Conservation (phyloP, 2,888 invertebrate species). For the Noctuana brunneofusca region DNA sequence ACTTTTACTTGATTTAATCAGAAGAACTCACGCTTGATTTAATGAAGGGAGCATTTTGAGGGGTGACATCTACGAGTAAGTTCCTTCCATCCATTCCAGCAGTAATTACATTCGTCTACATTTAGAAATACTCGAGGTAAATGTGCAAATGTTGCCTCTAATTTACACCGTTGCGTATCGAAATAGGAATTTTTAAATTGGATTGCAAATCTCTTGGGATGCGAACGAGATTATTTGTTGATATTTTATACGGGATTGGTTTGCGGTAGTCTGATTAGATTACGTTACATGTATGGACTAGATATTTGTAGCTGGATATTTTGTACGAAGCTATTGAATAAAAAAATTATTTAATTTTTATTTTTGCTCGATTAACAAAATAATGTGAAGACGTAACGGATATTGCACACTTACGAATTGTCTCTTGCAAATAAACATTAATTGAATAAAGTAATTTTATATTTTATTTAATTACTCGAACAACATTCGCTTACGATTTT, state of each 20-base stretch:
- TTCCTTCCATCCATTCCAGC: slow-evolving; percentile 49
- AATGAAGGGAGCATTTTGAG: slow-evolving; percentile 54
- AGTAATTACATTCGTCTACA: slow-evolving; percentile 71
- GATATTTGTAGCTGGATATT: not conserved
- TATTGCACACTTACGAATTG: no score
- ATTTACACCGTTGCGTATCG: slow-evolving; percentile 58
- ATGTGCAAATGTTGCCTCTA: slow-evolving; percentile 63
- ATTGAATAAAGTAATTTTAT: no score
- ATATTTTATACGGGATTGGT: slow-evolving; percentile 37
- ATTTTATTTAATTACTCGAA: no score
- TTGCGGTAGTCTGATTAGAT: slow-evolving; percentile 15
- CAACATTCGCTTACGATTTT: no score
- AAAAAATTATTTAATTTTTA: not conserved
- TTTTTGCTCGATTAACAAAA: no score
- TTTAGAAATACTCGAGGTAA: slow-evolving; percentile 57
- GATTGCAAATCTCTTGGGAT: slow-evolving; percentile 56
- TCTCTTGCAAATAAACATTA: no score
- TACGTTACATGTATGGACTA: not conserved
- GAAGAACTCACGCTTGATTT: slow-evolving; percentile 45
- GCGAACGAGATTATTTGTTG: slow-evolving; percentile 47
- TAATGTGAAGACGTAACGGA: no score
- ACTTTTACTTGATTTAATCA: slow-evolving; percentile 42
- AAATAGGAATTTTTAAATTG: slow-evolving; percentile 70
- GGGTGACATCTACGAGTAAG: slow-evolving; percentile 40
- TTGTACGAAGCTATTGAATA: not conserved